These are phyloP conservation scores for Andrena minutula DNA, from an alignment of 2,888 invertebrate species.

Conservation along the genomic window DNA sequence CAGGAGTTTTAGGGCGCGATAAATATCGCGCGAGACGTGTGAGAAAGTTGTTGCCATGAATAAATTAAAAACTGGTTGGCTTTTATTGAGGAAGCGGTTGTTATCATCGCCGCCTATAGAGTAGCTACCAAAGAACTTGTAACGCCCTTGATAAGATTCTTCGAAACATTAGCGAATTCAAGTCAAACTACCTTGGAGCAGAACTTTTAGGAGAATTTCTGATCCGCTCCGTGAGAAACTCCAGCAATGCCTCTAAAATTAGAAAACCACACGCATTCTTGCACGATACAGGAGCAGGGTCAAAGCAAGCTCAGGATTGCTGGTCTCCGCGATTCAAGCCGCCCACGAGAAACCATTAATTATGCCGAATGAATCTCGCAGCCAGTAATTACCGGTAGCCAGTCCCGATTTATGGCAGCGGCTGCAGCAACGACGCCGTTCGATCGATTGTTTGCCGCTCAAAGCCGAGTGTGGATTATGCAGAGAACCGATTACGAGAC, in stretches of 20 bases:
- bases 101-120: no score
- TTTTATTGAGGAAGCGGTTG: no score
- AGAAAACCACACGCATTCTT: conserved; percentile 29
- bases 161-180: no score
- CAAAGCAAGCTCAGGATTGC: conserved; percentile 33
- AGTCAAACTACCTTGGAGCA: no score
- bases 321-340: conserved; percentile 56
- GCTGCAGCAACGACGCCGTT: conserved; percentile 46
- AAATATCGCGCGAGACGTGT: neutral
- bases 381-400: conserved; percentile 63
- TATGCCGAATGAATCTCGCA: conserved; percentile 68
- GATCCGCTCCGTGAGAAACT: conserved; percentile 50
- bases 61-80: neutral
- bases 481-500: conserved; percentile 22
- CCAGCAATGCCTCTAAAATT: conserved; percentile 42
- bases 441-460: conserved; percentile 45
- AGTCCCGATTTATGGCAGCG: conserved; percentile 44
- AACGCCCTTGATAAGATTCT: no score
- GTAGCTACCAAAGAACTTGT: no score
- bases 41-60: neutral
- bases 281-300: conserved; percentile 31
- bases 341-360: conserved; percentile 67
- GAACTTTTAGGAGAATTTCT: no score
- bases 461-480: conserved; percentile 16
- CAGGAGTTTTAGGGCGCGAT: neutral